Evolutionary conservation across 2,113 vertebrate species (phyloP).

Genomic region (Passer montanus): DNA sequence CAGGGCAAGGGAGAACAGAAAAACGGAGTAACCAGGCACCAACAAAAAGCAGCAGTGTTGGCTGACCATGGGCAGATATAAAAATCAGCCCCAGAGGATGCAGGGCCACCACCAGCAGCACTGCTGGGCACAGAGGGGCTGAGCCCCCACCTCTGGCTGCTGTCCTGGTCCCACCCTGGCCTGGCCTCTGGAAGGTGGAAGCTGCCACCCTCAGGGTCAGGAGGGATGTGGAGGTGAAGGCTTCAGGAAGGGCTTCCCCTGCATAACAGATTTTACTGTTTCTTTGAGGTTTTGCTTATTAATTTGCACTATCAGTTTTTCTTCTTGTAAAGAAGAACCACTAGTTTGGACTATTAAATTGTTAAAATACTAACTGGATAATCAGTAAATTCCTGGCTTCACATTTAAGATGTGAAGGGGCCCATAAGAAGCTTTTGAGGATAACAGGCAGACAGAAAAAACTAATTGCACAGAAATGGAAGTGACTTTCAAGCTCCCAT

Average conservation of each 20-base stretch:
- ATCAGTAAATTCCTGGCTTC: not conserved
- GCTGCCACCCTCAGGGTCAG: not conserved
- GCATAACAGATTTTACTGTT: not conserved
- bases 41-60: not conserved
- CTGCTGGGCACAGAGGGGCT: not conserved
- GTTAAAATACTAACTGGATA: not conserved
- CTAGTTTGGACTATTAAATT: not conserved
- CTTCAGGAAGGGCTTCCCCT: not conserved
- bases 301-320: not conserved
- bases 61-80: rapidly evolving
- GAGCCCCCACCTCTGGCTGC: not conserved
- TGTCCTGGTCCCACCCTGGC: rapidly evolving
- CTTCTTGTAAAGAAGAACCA: not conserved
- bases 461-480: not conserved
- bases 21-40: not conserved
- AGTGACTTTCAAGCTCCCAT: not conserved
- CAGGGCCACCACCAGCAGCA: rapidly evolving
- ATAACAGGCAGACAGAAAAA: not conserved
- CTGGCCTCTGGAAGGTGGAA: rapidly evolving
- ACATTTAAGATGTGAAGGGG: not conserved
- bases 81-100: rapidly evolving
- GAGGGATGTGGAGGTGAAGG: not conserved
- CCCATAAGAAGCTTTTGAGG: not conserved
- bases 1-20: not conserved
- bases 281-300: not conserved